A percentile compares a stretch with the other conserved stretches of the same genome.
These are phyloP conservation scores for Lanius collurio DNA, from an alignment of 2,113 vertebrate species.

Conservation along the genomic window DNA sequence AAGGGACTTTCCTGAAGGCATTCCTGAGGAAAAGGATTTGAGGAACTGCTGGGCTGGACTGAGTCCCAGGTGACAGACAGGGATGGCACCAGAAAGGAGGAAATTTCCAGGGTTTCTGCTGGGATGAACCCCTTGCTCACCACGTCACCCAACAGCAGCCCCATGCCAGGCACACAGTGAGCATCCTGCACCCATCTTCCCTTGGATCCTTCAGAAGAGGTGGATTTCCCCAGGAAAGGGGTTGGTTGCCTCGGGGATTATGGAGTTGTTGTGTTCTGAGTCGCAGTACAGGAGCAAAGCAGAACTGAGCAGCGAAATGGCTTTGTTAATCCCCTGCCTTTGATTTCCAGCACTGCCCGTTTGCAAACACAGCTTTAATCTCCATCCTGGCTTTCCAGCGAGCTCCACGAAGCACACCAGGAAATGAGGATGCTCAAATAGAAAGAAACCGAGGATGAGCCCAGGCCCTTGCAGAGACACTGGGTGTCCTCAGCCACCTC, in stretches of 20 bases:
- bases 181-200: accelerated
- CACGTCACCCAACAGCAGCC: accelerated
- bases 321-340: constrained; percentile 22
- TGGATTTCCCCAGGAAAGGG: background rate
- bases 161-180: accelerated
- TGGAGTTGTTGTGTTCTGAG: background rate
- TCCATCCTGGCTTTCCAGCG: background rate
- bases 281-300: background rate
- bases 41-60: background rate
- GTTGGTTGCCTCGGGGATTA: background rate
- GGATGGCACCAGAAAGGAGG: too few species aligned
- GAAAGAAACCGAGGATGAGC: background rate
- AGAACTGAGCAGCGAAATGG: background rate
- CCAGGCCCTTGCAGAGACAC: background rate
- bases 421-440: background rate
- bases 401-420: accelerated
- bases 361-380: constrained; percentile 20
- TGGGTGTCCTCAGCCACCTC: background rate
- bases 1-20: background rate
- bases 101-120: background rate
- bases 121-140: background rate
- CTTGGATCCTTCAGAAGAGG: accelerated
- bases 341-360: background rate
- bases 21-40: background rate
- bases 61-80: background rate